phyloP scores from a whole-genome alignment of 2,888 invertebrate species.

The Neoaliturus tenellus region DNA sequence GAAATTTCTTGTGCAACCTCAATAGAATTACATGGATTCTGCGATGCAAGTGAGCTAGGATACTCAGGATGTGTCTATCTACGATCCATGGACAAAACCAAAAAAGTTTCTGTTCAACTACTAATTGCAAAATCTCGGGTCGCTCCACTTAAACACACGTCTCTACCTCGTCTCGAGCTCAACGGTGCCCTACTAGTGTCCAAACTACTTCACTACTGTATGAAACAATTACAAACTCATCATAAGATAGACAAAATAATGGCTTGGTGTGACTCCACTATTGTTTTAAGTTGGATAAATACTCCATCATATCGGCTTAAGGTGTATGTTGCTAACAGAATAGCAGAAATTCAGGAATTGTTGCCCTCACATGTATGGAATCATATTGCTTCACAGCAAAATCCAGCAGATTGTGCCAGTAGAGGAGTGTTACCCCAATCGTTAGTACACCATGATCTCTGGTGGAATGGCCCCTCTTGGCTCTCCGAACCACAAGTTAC shows the following conservation, averaged over 20 bases:
- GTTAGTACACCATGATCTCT: slow-evolving; percentile 54
- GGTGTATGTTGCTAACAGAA: slow-evolving; percentile 65
- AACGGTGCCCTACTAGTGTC: slow-evolving; percentile 57
- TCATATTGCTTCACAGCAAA: slow-evolving; percentile 65
- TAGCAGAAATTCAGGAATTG: slow-evolving; percentile 65
- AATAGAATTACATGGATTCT: slow-evolving; percentile 16
- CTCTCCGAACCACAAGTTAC: slow-evolving; percentile 26
- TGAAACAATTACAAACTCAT: slow-evolving; percentile 62
- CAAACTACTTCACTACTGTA: slow-evolving; percentile 62
- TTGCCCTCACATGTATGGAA: neutral
- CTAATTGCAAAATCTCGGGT: slow-evolving; percentile 18
- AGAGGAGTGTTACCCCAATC: slow-evolving; percentile 49
- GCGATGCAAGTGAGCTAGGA: slow-evolving; percentile 18
- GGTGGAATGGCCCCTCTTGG: slow-evolving; percentile 64
- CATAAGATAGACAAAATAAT: slow-evolving; percentile 63
- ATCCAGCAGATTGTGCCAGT: slow-evolving; percentile 67
- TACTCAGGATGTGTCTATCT: slow-evolving; percentile 10
- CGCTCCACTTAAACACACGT: slow-evolving; percentile 56
- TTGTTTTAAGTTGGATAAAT: slow-evolving; percentile 60
- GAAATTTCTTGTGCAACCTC: neutral
- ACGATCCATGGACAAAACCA: neutral
- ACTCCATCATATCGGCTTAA: slow-evolving; percentile 58
- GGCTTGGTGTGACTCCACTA: slow-evolving; percentile 54
- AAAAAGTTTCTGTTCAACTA: neutral
- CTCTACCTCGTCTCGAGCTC: slow-evolving; percentile 64